Evolutionary conservation across 2,888 invertebrate species (phyloP), one percentile per base, ranked within the genome.

Genomic region (Terebella lapidaria): DNA sequence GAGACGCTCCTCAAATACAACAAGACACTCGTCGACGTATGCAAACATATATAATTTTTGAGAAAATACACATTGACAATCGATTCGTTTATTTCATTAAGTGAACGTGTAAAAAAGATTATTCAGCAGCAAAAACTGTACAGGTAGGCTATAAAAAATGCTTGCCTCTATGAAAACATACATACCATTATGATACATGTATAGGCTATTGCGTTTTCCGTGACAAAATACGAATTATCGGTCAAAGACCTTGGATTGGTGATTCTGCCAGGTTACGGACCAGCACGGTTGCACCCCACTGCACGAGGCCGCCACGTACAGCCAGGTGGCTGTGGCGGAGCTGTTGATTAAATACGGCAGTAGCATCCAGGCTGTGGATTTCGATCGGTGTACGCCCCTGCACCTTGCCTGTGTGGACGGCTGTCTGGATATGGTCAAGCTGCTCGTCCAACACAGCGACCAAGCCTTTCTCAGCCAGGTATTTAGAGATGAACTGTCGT

Each of bases 1-100:
- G 86, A 85, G 71, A 81, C 89, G 35, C 81, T 94, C 53, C 77
- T 93, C 28, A 35, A 35, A 35, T 15, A n/a, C n/a, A n/a, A n/a
- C n/a, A n/a, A n/a, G n/a, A n/a, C n/a, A n/a, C n/a, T n/a, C n/a
- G n/a, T n/a, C n/a, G n/a, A n/a, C n/a, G n/a, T n/a, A n/a, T n/a
- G n/a, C n/a, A n/a, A n/a, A n/a, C n/a, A n/a, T n/a, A n/a, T n/a
- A n/a, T n/a, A n/a, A n/a, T n/a, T n/a, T n/a, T n/a, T n/a, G n/a
- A n/a, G n/a, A n/a, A n/a, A n/a, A n/a, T n/a, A n/a, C n/a, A n/a
- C n/a, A n/a, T n/a, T n/a, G n/a, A n/a, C n/a, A n/a, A n/a, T n/a
- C n/a, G n/a, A n/a, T n/a, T n/a, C n/a, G n/a, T n/a, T n/a, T n/a
- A n/a, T n/a, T n/a, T n/a, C n/a, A n/a, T n/a, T n/a, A n/a, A n/a